Evolutionary conservation across 2,113 vertebrate species (phyloP), one percentile per base, ranked within the genome.

Genomic region (Anarhynchus alexandrinus): DNA sequence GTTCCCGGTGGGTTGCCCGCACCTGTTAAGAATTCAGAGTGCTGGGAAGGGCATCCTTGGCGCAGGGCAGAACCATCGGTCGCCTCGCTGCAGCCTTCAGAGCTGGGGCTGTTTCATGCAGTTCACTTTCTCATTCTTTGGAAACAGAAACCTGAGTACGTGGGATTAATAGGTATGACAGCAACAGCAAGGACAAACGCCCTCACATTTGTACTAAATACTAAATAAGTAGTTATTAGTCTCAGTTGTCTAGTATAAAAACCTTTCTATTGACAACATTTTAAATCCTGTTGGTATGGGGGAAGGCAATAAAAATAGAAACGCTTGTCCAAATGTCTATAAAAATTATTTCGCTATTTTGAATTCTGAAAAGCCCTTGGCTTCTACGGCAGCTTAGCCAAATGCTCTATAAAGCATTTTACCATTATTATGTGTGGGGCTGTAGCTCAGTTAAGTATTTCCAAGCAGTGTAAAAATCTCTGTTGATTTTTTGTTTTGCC

Each of bases 41-140:
- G 16, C 38, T 2, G 12, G 26, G 40, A 42, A 26, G 36, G 23
- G 9, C 0, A 0, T 34, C 27, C 42, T 15, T 30, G 67, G 62
- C 11, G 2, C 34, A 21, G 66, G 51, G 12, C 22, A 67, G 52
- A 76, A 29, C 52, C 20, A 8, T n/a, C 0, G 1, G 27, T 30
- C 27, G 18, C 54, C 19, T 76, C 0, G 0, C 54, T 38, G 43
- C 7, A 51, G 64, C 67, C 47, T 64, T 43, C 42, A 6, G 52
- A 32, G 15, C 12, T 30, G 58, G 27, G 30, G 38, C 70, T 38
- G 12, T 10, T 42, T 10, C 42, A 9, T 5, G 27, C n/a, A 21
- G 34, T 25, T 84, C 12, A 2, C 21, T 55, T 52, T 38, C 40
- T 70, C 1, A 0, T 62, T 71, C 21, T 86, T 65, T 69, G 26